phyloP scores from a whole-genome alignment of 2,113 vertebrate genomes.

The Electrona antarctica region DNA sequence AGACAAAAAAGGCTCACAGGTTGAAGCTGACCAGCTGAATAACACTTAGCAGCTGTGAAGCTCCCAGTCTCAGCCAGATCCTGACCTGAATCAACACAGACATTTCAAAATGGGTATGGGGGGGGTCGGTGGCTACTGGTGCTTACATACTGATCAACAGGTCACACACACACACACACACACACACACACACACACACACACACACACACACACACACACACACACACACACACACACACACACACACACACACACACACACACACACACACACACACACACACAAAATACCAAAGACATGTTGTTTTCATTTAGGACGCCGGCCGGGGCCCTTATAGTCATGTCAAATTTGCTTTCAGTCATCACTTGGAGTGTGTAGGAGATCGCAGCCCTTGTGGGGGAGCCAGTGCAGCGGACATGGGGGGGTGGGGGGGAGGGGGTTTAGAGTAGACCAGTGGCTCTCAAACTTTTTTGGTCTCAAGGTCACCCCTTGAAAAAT shows the following conservation, averaged over 20 bases:
- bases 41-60: slow-evolving; percentile 66
- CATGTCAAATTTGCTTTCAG: slow-evolving; percentile 44
- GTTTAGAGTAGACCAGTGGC: no score
- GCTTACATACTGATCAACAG: slow-evolving; percentile 55
- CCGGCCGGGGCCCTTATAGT: slow-evolving; percentile 24
- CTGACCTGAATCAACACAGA: slow-evolving; percentile 52
- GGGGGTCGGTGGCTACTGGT: slow-evolving; percentile 48
- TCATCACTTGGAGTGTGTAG: slow-evolving; percentile 36
- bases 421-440: not conserved
- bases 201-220: slow-evolving; percentile 4
- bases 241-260: slow-evolving; percentile 41
- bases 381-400: slow-evolving; percentile 15
- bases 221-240: slow-evolving; percentile 43
- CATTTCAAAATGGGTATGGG: slow-evolving; percentile 34
- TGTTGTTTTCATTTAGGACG: slow-evolving; percentile 45
- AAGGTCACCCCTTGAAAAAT: no score
- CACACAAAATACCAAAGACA: slow-evolving; percentile 47
- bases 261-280: not conserved
- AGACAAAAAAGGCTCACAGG: not conserved
- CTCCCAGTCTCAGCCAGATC: slow-evolving; percentile 38
- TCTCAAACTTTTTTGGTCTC: no score
- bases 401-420: not conserved
- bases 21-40: slow-evolving; percentile 53
- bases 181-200: not conserved
- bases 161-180: slow-evolving; percentile 49